phyloP scores from a whole-genome alignment of 2,797 vertebrate species.

The Tinamus major region DNA sequence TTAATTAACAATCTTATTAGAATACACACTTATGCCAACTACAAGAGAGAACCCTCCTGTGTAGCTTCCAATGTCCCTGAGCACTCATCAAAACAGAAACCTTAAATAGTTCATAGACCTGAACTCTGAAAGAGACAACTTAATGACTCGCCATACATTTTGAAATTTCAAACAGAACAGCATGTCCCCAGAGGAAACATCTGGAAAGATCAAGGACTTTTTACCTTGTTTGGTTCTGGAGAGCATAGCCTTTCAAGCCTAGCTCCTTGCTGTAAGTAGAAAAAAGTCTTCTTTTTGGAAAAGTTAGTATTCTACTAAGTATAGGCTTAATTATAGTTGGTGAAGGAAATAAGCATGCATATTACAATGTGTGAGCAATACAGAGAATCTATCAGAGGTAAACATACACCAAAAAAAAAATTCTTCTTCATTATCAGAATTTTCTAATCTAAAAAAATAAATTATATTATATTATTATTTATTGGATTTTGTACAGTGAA shows the following conservation, averaged over 20 bases:
- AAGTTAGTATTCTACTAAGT: neutral
- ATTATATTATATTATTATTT: too few species aligned
- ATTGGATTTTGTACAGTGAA: neutral
- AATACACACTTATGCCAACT: neutral
- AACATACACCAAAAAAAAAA: neutral
- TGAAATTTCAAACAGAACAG: neutral
- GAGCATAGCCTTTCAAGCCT: neutral
- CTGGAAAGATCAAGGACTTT: constrained; percentile 36
- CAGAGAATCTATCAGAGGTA: neutral
- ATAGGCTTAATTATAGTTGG: neutral
- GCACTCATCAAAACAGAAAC: neutral
- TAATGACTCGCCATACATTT: neutral
- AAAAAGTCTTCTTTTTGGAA: neutral
- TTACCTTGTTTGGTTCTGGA: constrained; percentile 18
- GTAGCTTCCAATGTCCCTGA: neutral
- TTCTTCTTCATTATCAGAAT: neutral
- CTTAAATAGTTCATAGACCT: neutral
- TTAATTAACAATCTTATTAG: neutral
- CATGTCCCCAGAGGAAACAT: constrained; percentile 40
- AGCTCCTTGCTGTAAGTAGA: neutral
- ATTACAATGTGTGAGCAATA: neutral
- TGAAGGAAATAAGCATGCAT: neutral
- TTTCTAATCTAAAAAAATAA: neutral
- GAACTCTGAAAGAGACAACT: neutral
- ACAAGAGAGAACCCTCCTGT: neutral